A percentile compares a stretch with the other conserved stretches of the same genome.
phyloP scores from a whole-genome alignment of 2,888 invertebrate species.

The Coenonympha glycerion region DNA sequence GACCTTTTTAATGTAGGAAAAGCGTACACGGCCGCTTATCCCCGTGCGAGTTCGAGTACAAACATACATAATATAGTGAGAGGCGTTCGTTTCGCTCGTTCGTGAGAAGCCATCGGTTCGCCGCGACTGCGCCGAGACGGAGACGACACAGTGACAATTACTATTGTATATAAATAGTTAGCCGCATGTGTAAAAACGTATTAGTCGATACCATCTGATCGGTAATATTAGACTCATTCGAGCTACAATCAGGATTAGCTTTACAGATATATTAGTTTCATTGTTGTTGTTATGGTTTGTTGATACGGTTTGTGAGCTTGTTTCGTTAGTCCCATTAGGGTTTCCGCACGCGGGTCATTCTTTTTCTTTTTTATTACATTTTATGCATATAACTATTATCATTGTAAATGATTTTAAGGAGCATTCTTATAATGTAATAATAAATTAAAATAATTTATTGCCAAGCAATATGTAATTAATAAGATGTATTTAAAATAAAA shows the following conservation, averaged over 20 bases:
- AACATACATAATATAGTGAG: constrained; percentile 65
- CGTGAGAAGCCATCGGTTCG: constrained; percentile 75
- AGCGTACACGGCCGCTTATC: constrained; percentile 73
- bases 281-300: constrained; percentile 66
- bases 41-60: constrained; percentile 70
- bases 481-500: constrained; percentile 7
- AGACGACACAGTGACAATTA: constrained; percentile 62
- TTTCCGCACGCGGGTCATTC: constrained; percentile 45
- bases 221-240: constrained; percentile 73
- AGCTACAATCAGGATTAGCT: constrained; percentile 68
- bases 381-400: constrained; percentile 8
- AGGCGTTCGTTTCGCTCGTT: constrained; percentile 66
- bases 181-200: constrained; percentile 68
- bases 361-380: constrained; percentile 22
- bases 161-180: constrained; percentile 73
- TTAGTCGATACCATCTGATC: constrained; percentile 69
- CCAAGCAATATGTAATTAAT: constrained; percentile 23
- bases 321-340: constrained; percentile 61
- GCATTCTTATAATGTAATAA: constrained; percentile 8
- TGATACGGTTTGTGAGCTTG: constrained; percentile 54
- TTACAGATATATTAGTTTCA: constrained; percentile 62
- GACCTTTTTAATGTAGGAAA: constrained; percentile 71
- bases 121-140: constrained; percentile 70
- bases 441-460: constrained; percentile 16
- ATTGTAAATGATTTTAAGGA: constrained; percentile 20